A percentile compares a stretch with the other conserved stretches of the same genome.
Evolutionary conservation across 2,888 invertebrate genomes (phyloP).

Genomic region (Drosophila cognata): DNA sequence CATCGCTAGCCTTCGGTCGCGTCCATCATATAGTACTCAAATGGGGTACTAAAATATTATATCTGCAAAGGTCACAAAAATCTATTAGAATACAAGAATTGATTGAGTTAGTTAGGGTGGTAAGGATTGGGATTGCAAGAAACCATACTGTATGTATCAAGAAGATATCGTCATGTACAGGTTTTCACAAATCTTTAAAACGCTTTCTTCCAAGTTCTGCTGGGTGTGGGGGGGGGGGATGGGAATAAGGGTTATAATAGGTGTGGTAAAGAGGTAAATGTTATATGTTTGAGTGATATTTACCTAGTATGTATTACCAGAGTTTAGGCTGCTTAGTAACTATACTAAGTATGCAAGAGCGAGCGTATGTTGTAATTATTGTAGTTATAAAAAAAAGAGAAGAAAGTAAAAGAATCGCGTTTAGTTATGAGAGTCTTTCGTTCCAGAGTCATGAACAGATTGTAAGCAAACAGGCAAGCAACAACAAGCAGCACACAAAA

Average conservation of each 20-base stretch:
- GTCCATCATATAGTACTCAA: slow-evolving; percentile 72
- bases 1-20: slow-evolving; percentile 43
- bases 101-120: neutral
- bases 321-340: slow-evolving; percentile 72
- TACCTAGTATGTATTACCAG: slow-evolving; percentile 74
- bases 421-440: slow-evolving; percentile 29
- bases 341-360: slow-evolving; percentile 64
- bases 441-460: slow-evolving; percentile 65
- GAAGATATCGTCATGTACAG: neutral
- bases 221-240: neutral
- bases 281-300: slow-evolving; percentile 53
- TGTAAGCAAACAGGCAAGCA: slow-evolving; percentile 82
- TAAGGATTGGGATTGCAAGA: neutral
- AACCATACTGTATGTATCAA: neutral
- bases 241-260: neutral
- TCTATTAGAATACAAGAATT: slow-evolving; percentile 11
- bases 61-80: slow-evolving; percentile 62
- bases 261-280: neutral
- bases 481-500: slow-evolving; percentile 77
- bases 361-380: slow-evolving; percentile 33
- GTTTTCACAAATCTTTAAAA: neutral
- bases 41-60: slow-evolving; percentile 77
- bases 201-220: neutral
- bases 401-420: slow-evolving; percentile 43
- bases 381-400: slow-evolving; percentile 28